These are phyloP conservation scores for Ochropleura plecta DNA, from an alignment of 2,888 invertebrate genomes.

Conservation along the genomic window DNA sequence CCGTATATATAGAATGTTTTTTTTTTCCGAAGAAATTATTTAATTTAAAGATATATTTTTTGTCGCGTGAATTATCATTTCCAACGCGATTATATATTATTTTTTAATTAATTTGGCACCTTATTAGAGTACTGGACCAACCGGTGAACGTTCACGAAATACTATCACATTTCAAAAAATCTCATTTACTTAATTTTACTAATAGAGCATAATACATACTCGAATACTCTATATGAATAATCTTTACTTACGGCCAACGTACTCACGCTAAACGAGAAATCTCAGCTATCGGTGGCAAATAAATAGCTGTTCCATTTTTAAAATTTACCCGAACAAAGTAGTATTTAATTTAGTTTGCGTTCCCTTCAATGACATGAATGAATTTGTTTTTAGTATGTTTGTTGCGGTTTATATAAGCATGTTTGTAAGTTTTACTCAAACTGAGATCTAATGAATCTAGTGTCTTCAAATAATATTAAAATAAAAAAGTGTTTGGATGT, in stretches of 20 bases:
- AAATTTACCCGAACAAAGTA: conserved; percentile 24
- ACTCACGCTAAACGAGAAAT: conserved; percentile 38
- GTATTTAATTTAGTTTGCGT: neutral
- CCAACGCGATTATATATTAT: conserved; percentile 36
- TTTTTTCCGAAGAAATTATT: conserved; percentile 32
- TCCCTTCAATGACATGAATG: neutral
- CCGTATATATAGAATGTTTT: conserved; percentile 30
- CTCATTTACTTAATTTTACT: conserved; percentile 48
- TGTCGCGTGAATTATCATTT: conserved; percentile 45
- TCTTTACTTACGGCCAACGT: conserved; percentile 34
- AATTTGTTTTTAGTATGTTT: conserved; percentile 12
- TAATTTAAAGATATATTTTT: conserved; percentile 33
- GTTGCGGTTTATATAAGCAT: conserved; percentile 1
- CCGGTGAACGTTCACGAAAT: conserved; percentile 56
- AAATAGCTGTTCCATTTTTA: conserved; percentile 32
- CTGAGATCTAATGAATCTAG: conserved; percentile 20
- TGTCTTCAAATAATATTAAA: conserved; percentile 28
- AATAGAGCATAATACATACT: conserved; percentile 52
- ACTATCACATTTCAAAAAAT: conserved; percentile 68
- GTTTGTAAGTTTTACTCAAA: conserved; percentile 18
- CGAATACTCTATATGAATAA: conserved; percentile 38
- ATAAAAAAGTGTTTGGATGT: conserved; percentile 42
- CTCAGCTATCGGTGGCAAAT: conserved; percentile 56
- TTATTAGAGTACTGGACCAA: conserved; percentile 60
- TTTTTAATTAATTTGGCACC: conserved; percentile 67